These are phyloP conservation scores for Apamea monoglypha DNA, from an alignment of 2,888 invertebrate genomes.

Conservation along the genomic window DNA sequence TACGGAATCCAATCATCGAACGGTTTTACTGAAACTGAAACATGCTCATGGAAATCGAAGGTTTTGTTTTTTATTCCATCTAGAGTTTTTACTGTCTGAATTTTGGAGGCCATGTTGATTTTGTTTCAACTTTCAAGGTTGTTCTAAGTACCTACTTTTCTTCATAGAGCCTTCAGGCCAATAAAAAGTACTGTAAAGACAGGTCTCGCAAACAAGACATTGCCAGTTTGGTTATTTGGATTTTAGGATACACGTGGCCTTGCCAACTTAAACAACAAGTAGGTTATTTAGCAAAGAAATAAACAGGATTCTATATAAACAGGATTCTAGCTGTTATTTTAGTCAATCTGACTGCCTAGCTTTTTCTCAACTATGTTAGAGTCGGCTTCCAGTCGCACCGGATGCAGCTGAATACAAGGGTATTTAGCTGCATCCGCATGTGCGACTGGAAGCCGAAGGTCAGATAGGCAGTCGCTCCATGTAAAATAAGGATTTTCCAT, in stretches of 20 bases:
- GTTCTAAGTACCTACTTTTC: not conserved
- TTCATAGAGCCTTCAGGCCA: not conserved
- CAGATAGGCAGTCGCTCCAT: too few species aligned
- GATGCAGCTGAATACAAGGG: too few species aligned
- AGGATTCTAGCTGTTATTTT: too few species aligned
- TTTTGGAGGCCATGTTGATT: conserved; percentile 17
- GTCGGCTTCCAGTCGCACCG: too few species aligned
- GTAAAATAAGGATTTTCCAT: too few species aligned
- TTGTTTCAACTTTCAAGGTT: conserved; percentile 4
- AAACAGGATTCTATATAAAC: not conserved
- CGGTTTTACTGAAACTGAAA: conserved; percentile 20
- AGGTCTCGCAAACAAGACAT: conserved; percentile 6
- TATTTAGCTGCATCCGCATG: too few species aligned
- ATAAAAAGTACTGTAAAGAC: not conserved
- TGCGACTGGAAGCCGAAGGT: too few species aligned
- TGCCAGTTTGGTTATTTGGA: not conserved
- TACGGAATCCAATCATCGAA: conserved; percentile 45
- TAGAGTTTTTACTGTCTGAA: not conserved
- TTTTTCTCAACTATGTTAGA: too few species aligned
- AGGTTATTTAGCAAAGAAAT: not conserved
- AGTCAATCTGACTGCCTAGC: too few species aligned
- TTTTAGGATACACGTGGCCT: not conserved
- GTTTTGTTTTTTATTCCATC: conserved; percentile 31
- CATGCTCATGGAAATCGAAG: conserved; percentile 40
- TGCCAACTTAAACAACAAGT: not conserved